Conservation (phyloP, 1,140 invertebrate genomes). For the Lucilia sericata region DNA sequence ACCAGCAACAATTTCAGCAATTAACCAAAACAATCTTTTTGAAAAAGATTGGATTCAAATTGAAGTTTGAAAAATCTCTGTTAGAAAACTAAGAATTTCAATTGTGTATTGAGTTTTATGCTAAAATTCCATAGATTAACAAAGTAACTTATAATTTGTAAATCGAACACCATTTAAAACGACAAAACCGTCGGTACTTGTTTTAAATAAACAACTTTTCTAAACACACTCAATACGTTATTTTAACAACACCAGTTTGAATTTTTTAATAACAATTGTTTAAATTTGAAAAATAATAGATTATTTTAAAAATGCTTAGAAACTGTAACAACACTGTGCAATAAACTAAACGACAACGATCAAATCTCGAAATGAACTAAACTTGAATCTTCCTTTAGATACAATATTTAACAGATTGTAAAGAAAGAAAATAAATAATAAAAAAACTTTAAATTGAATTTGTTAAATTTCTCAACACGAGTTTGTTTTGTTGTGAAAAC, state of each 20-base stretch:
- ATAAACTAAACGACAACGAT: neutral
- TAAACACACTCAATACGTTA: neutral
- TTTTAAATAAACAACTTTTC: neutral
- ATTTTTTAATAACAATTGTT: neutral
- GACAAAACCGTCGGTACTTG: neutral
- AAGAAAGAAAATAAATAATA: neutral
- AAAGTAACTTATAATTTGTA: slow-evolving; percentile 36
- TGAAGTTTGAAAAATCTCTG: neutral
- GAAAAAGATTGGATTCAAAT: neutral
- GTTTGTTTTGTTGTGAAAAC: neutral
- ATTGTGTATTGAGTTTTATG: neutral
- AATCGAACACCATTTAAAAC: slow-evolving; percentile 33
- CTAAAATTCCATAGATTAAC: slow-evolving; percentile 39
- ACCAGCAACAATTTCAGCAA: neutral
- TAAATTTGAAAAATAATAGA: neutral
- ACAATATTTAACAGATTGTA: slow-evolving; percentile 13
- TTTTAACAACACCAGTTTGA: too few species aligned
- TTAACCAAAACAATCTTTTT: neutral
- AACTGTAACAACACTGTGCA: neutral
- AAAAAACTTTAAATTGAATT: slow-evolving; percentile 17
- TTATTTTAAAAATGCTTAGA: neutral
- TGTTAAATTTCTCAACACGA: slow-evolving; percentile 23
- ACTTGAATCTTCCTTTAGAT: neutral
- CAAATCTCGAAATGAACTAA: neutral
- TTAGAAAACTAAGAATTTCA: slow-evolving; percentile 25